Conservation (phyloP, 2,113 vertebrate species). For the Motacilla tschutschensis region DNA sequence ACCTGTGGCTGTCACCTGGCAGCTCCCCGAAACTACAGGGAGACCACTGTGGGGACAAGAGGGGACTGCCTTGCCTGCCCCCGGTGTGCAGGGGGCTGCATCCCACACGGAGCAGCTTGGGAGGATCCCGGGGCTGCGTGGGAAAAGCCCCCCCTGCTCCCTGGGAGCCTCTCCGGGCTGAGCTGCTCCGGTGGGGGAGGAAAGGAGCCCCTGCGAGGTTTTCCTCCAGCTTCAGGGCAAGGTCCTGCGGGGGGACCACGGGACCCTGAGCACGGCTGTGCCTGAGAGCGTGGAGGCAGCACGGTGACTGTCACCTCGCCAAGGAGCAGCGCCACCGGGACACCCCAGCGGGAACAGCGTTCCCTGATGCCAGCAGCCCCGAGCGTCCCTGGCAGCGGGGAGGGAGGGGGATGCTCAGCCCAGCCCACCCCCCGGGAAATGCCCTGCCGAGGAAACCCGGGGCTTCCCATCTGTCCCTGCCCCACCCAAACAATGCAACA, state of each 20-base stretch:
- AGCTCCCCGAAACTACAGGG: background rate
- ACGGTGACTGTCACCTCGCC: background rate
- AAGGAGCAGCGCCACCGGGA: background rate
- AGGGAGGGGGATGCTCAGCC: background rate
- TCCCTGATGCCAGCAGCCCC: background rate
- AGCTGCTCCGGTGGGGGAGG: fast-evolving
- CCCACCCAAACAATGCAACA: background rate
- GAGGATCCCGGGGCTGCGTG: fast-evolving
- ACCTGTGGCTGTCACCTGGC: background rate
- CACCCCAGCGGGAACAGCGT: background rate
- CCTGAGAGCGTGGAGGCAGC: background rate
- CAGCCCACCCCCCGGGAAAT: background rate
- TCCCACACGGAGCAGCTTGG: background rate
- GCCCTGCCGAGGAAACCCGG: background rate
- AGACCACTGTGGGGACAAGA: fast-evolving
- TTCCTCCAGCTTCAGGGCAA: background rate
- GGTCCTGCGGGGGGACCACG: fast-evolving
- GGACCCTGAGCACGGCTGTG: background rate
- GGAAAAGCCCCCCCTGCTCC: background rate
- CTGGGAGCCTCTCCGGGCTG: background rate
- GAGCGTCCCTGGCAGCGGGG: background rate
- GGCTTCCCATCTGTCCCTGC: background rate
- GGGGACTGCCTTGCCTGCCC: background rate
- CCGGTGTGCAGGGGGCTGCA: fast-evolving
- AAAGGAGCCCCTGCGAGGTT: background rate